A percentile compares a stretch with the other conserved stretches of the same genome.
Evolutionary conservation across 2,888 invertebrate genomes (phyloP).

Genomic region (Aricia artaxerxes): DNA sequence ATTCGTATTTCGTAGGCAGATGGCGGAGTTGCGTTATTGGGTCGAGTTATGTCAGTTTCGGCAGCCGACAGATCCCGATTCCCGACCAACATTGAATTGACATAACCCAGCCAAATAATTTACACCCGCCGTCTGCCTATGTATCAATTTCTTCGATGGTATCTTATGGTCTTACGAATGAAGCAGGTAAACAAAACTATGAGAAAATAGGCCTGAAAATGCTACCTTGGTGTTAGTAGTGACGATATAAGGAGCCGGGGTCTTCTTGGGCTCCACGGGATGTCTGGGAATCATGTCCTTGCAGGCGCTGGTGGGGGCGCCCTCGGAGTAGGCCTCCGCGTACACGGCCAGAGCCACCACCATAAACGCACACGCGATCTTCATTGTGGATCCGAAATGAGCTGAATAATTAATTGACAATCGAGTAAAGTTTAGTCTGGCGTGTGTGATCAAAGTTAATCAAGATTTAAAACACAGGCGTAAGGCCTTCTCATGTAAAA

Average conservation of each 20-base stretch:
- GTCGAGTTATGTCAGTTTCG: not conserved
- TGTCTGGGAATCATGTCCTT: constrained; percentile 85
- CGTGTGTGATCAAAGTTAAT: too few species aligned
- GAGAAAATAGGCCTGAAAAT: not conserved
- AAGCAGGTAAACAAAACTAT: not conserved
- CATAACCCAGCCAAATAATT: not conserved
- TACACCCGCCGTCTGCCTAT: not conserved
- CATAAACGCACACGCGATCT: constrained; percentile 52
- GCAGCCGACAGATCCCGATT: not conserved
- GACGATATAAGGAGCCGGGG: constrained; percentile 81
- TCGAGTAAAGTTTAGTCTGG: not conserved
- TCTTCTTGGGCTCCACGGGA: constrained; percentile 78
- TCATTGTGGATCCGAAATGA: constrained; percentile 45
- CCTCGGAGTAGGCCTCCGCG: constrained; percentile 78
- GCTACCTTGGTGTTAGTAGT: constrained; percentile 66
- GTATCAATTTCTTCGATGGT: not conserved
- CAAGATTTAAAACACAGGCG: too few species aligned
- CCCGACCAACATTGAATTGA: not conserved
- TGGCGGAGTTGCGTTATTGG: too few species aligned
- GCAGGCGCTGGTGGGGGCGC: constrained; percentile 84
- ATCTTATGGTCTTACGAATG: not conserved
- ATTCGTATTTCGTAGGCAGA: too few species aligned
- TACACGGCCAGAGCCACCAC: constrained; percentile 55
- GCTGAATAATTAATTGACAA: not conserved
- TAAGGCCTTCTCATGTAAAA: too few species aligned